Base-by-base conservation (phyloP, 1,140 invertebrate species). In the Drosophila littoralis region DNA sequence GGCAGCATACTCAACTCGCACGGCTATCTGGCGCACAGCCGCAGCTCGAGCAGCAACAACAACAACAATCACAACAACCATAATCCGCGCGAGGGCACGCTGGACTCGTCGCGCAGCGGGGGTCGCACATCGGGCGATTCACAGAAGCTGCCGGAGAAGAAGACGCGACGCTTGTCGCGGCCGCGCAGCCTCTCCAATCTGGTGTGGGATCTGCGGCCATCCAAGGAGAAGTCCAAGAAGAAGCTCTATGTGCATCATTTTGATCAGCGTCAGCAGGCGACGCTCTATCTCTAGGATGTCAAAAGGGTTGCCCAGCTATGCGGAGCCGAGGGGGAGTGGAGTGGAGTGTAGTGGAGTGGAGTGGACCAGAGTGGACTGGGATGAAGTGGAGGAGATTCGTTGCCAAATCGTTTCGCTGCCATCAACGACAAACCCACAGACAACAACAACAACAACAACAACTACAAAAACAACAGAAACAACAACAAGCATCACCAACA, bases 101-200 rank as follows among this genome's bases (percentile, higher is more conserved):
- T 98, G 60, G 96, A 97, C 90, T 97, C 97, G 15, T 97, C 96
- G 92, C 96, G 97, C 92, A 97, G 96, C 12, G 97, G 97, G 33
- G 97, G 97, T 9, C 94, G 96, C 43, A 96, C 96, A 5, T 97
- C 96, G 15, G 96, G 96, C 0, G 96, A 97, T 92, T 97, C 97
- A 0, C 91, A 91, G 66, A 97, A 97, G 86, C 93, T 97, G 81
- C 96, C 96, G 22, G 96, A 97, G 84, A 97, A 97, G 89, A 94
- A 96, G 91, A 96, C 95, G 52, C 93, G 96, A 74, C 95, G 95
- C 76, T 86, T 96, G 67, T 96, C 95, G 63, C 94, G 96, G 92
- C 96, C 97, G 9, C 94, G 96, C 74, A 97, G 96, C 64, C 93
- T 97, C 81, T 97, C 96, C 43, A 97, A 97, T 93, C 93, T 98